These are phyloP conservation scores for Pseudomyrmex dendroicus DNA, from an alignment of 1,140 invertebrate species.

Conservation along the genomic window DNA sequence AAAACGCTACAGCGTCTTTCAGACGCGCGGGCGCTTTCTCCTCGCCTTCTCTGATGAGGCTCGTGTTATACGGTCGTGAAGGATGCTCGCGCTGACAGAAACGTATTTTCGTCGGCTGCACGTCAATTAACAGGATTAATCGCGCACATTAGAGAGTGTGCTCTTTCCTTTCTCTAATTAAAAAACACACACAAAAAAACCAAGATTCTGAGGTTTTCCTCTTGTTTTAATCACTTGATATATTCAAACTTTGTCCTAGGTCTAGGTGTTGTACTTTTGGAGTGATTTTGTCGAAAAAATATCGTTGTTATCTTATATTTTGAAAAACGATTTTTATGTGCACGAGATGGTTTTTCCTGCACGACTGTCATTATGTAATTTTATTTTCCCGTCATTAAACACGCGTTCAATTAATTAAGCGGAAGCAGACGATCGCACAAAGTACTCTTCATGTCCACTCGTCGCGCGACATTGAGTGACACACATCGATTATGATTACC, in stretches of 20 bases:
- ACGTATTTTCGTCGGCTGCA: conserved; percentile 11
- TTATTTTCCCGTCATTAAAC: not conserved
- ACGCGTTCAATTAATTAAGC: conserved; percentile 6
- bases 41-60: conserved; percentile 12
- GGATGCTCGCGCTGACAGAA: conserved; percentile 9
- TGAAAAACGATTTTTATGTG: no score
- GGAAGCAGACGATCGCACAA: conserved; percentile 9
- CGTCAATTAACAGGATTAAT: conserved; percentile 37
- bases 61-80: conserved; percentile 20
- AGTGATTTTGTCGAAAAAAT: not conserved
- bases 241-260: no score
- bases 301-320: no score
- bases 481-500: conserved; percentile 26
- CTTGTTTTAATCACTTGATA: no score
- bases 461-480: conserved; percentile 5
- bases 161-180: not conserved
- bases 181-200: no score
- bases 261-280: not conserved
- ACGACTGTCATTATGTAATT: not conserved
- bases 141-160: not conserved
- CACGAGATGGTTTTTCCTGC: not conserved
- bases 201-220: no score
- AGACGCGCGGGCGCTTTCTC: conserved; percentile 49
- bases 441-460: not conserved
- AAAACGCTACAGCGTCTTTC: conserved; percentile 20